Percentiles rank a stretch among this genome's conserved stretches.
These are phyloP conservation scores for Helogale parvula DNA, from an alignment of 2,113 vertebrate genomes.

Conservation along the genomic window DNA sequence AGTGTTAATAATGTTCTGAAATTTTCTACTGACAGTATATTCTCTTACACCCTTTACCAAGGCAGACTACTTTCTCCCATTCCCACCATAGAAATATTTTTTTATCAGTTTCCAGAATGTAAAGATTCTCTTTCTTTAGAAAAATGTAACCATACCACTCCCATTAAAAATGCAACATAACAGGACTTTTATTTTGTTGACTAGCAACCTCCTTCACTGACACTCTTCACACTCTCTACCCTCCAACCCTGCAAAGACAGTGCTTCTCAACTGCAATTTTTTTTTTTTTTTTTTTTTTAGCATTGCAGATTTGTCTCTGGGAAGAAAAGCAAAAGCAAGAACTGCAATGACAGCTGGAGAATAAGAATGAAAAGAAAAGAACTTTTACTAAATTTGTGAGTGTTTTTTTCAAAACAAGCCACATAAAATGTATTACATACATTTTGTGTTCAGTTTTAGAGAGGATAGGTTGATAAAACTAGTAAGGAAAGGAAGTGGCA, in stretches of 20 bases:
- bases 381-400: not conserved
- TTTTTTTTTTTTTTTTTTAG: not conserved
- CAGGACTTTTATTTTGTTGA: not conserved
- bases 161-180: not conserved
- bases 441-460: not conserved
- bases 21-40: not conserved
- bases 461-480: not conserved
- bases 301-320: not conserved
- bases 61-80: not conserved
- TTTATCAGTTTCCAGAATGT: not conserved
- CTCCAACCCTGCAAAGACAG: not conserved
- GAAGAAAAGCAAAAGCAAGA: conserved; percentile 6
- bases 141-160: not conserved
- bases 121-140: not conserved
- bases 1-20: not conserved
- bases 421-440: not conserved
- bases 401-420: not conserved
- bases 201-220: not conserved
- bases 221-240: not conserved
- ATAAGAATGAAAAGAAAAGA: not conserved
- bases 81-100: not conserved
- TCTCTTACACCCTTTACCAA: not conserved
- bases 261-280: not conserved
- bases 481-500: not conserved
- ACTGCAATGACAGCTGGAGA: not conserved